Evolutionary conservation across 2,797 vertebrate genomes (phyloP), one percentile per base, ranked within the genome.

Genomic region (Cetoscarus ocellatus): DNA sequence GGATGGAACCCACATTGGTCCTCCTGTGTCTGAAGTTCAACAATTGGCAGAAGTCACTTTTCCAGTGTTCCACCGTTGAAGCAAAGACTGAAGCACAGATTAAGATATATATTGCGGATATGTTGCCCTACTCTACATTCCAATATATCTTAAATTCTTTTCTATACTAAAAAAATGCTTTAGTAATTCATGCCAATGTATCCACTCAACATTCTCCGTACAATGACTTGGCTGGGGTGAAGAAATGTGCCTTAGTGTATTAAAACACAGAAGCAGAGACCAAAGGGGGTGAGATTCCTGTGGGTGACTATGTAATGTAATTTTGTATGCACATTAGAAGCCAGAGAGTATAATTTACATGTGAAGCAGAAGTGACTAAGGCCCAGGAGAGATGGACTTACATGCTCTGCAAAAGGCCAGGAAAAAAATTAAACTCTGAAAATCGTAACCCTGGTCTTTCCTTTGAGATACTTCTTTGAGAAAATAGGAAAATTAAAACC

Each of bases 401-500:
- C 73, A 80, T 67, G 67, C 66, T 82, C 61, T 60, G 70, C 70
- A 64, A 60, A 58, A 19, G 68, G 75, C 61, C 53, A 15, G 12
- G 19, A 55, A 61, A 19, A 48, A 10, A 55, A 47, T 51, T 55
- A 54, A 71, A 69, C 67, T 67, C 58, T 65, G 59, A 86, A 83
- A 84, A 74, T 66, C 80, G 68, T 77, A 51, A 68, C 53, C 40
- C 67, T 6, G 38, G 57, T 77, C 59, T 69, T 70, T 55, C 60
- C 62, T 88, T 82, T 77, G 65, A 88, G 85, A 86, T 52, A 56
- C 66, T 79, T 44, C 56, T 77, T 1, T 13, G 56, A 83, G 43
- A 79, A 86, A 86, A 82, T 54, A 79, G 67, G 80, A 86, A 85
- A 90, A 93, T 92, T 19, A 91, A 91, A 94, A 86, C 90, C 91